A percentile compares a stretch with the other conserved stretches of the same genome.
Evolutionary conservation across 2,888 invertebrate species (phyloP).

Genomic region (Drosophila mayaguana): DNA sequence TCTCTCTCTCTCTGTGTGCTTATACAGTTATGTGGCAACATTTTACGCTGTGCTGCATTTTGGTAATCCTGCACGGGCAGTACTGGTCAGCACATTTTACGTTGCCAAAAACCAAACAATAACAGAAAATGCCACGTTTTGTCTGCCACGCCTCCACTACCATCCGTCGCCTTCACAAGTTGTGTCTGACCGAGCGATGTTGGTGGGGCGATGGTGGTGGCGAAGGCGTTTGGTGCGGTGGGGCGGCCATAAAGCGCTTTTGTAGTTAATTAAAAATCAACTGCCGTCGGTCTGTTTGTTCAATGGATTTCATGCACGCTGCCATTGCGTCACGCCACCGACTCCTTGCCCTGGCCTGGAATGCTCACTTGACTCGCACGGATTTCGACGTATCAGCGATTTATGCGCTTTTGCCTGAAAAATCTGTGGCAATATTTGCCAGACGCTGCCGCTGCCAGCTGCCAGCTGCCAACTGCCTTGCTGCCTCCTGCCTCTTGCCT

Average conservation of each 20-base stretch:
- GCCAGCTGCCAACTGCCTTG: neutral
- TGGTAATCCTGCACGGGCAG: constrained; percentile 63
- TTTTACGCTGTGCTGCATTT: constrained; percentile 49
- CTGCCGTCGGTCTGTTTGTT: constrained; percentile 85
- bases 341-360: neutral
- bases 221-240: too few species aligned
- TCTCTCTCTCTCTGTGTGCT: constrained; percentile 1
- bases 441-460: constrained; percentile 16
- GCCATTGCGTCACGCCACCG: constrained; percentile 39
- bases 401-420: constrained; percentile 79
- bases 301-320: constrained; percentile 85
- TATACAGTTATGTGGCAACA: constrained; percentile 26
- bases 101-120: constrained; percentile 61
- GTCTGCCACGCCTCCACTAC: neutral
- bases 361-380: constrained; percentile 19
- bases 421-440: constrained; percentile 78
- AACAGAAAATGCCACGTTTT: constrained; percentile 45
- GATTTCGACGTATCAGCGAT: constrained; percentile 78
- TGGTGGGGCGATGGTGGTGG: constrained; percentile 18
- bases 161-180: neutral
- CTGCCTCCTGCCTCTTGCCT: neutral
- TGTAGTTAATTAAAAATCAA: constrained; percentile 85
- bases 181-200: constrained; percentile 28
- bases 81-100: constrained; percentile 60
- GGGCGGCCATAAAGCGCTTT: constrained; percentile 72